Evolutionary conservation across 2,888 invertebrate genomes (phyloP).

Genomic region (Thysanoteuthis rhombus): DNA sequence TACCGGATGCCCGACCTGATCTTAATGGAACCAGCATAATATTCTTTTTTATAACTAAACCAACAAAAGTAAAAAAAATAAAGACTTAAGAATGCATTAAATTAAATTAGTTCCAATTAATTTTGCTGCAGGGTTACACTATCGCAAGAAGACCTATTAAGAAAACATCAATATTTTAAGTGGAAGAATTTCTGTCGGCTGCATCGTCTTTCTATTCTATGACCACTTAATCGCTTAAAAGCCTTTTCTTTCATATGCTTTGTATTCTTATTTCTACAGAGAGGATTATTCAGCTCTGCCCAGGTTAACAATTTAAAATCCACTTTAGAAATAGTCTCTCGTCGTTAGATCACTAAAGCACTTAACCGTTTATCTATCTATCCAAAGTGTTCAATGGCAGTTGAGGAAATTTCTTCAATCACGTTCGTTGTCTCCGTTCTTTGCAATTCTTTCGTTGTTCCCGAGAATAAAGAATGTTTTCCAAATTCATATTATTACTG

Average conservation of each 20-base stretch:
- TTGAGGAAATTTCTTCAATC: not conserved
- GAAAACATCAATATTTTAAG: slow-evolving; percentile 12
- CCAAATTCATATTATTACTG: too few species aligned
- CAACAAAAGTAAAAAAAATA: not conserved
- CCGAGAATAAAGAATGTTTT: too few species aligned
- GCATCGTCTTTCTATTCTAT: not conserved
- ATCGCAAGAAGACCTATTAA: not conserved
- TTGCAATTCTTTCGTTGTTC: too few species aligned
- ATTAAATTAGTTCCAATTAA: not conserved
- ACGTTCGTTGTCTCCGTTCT: not conserved
- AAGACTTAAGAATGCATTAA: not conserved
- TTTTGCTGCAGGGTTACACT: not conserved
- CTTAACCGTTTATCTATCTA: not conserved
- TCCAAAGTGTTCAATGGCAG: not conserved
- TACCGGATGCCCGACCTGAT: not conserved
- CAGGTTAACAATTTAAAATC: not conserved
- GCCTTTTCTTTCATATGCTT: not conserved
- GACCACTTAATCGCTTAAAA: not conserved
- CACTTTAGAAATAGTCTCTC: not conserved
- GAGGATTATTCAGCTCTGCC: not conserved
- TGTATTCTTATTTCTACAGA: not conserved
- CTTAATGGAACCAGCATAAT: not conserved
- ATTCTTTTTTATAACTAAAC: not conserved
- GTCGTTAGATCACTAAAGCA: not conserved
- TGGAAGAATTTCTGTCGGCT: not conserved